phyloP scores from a whole-genome alignment of 2,888 invertebrate genomes.

The Pristionchus mayeri region DNA sequence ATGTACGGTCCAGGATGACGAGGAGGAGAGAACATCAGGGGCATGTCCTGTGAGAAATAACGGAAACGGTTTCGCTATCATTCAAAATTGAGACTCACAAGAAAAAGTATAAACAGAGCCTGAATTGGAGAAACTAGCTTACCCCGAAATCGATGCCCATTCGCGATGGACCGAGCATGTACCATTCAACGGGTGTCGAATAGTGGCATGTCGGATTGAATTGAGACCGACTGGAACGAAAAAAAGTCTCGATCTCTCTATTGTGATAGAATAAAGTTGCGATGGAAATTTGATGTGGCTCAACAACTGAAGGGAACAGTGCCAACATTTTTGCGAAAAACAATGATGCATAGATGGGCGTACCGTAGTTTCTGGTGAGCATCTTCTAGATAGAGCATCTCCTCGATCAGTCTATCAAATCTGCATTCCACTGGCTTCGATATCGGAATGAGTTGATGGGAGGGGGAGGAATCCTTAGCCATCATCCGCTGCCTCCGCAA shows the following conservation, averaged over 20 bases:
- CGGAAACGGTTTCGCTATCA: too few relatives aligned
- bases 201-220: neutral
- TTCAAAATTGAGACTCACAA: too few relatives aligned
- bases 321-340: too few relatives aligned
- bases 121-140: neutral
- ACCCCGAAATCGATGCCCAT: slow-evolving; percentile 33
- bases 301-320: too few relatives aligned
- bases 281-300: too few relatives aligned
- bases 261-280: too few relatives aligned
- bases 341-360: too few relatives aligned
- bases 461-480: neutral
- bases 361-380: slow-evolving; percentile 6
- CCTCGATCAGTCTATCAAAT: neutral
- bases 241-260: neutral
- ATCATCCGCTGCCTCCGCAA: neutral
- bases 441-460: neutral
- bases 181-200: neutral
- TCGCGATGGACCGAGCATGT: slow-evolving; percentile 1
- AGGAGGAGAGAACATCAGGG: neutral
- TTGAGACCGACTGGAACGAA: neutral
- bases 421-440: neutral
- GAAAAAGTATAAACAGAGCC: neutral
- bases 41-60: slow-evolving; percentile 40
- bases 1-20: neutral
- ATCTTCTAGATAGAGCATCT: neutral